Base-by-base conservation (phyloP, 2,797 vertebrate genomes). In the Acrossocheilus fasciatus region DNA sequence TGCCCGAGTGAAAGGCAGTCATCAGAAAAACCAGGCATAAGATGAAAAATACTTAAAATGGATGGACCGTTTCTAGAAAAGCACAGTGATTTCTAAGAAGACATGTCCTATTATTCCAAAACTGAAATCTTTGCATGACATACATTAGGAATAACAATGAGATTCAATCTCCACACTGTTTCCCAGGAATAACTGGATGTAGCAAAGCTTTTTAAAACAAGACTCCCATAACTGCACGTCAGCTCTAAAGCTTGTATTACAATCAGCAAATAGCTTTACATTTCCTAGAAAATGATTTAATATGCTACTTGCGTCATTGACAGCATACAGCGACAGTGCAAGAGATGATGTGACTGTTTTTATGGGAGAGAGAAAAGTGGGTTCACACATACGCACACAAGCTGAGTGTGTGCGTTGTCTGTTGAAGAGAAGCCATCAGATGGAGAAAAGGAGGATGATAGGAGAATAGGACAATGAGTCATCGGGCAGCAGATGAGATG, bases 251-350 rank as follows among this genome's bases (percentile, higher is more conserved):
- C 54, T 52, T 50, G 30, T 30, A 54, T 54, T 54, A 39, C 30
- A 52, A 54, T 84, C 45, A 68, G 74, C 45, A 54, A 50, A 68
- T 1, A 69, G 73, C 59, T 23, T 68, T 84, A 69, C 45, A 76
- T 77, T 84, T 84, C 62, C 34, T 54, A 43, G 34, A 84, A 84
- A 84, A 77, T 69, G 15, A 54, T 77, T 76, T 69, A 84, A 77
- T 77, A 84, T 69, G 62, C 83, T 11, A 20, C 74, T 66, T 52
- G 72, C 43, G 30, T 84, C 59, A 84, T 7, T 84, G 45, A 76
- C 73, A 76, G 82, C 26, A 36, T 52, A 50, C 80, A 52, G 64
- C 20, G 30, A 39, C 64, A 70, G 80, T 39, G 45, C 10, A 47
- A 82, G 80, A 47, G 17, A 47, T 43, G 14, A 30, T 18, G 4